Evolutionary conservation across 2,888 invertebrate species (phyloP), one percentile per base, ranked within the genome.

Genomic region (Rhogogaster chlorosoma): DNA sequence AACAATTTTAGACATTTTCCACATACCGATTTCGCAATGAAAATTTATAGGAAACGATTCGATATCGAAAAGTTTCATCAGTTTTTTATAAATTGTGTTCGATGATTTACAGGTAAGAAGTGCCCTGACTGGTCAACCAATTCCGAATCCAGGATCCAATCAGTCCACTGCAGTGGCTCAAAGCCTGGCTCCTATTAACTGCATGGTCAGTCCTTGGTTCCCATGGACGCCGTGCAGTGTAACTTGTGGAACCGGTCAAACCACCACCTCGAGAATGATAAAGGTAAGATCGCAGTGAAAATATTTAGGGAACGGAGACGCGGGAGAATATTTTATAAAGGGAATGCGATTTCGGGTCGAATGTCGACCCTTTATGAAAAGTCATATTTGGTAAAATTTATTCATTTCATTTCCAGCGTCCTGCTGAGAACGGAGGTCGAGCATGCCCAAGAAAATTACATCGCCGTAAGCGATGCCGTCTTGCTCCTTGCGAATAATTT

Each of bases 191-290:
- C 93, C 94, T n/a, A 91, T 95, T 18, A 96, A 96, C 92, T 98
- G 98, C 89, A 94, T 96, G 89, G 94, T 97, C 90, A 96, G 97
- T 1, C 95, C 95, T 70, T 99, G 98, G 98, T 95, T 97, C 42
- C 95, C 95, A 78, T 99, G 98, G 98, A 95, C 96, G 38, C 94
- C 95, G 0, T 99, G 99, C 93, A 97, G 96, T 90, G 96, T 96
- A 5, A 94, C 95, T 26, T 98, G 98, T 93, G 98, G 98, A 38
- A 91, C 94, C 15, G 98, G 98, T 22, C 95, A 95, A 90, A 95
- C 96, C 87, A 95, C 95, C 90, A 95, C 96, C 89, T 94, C 93
- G 86, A 94, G 97, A 87, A 95, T 94, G 88, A 94, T 97, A 38
- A 94, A 95, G 94, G 95, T 96, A 87, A 92, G 91, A n/a, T 45